A percentile compares a stretch with the other conserved stretches of the same genome.
These are phyloP conservation scores for Sinotaia quadrata DNA, from an alignment of 2,888 invertebrate genomes.

Conservation along the genomic window DNA sequence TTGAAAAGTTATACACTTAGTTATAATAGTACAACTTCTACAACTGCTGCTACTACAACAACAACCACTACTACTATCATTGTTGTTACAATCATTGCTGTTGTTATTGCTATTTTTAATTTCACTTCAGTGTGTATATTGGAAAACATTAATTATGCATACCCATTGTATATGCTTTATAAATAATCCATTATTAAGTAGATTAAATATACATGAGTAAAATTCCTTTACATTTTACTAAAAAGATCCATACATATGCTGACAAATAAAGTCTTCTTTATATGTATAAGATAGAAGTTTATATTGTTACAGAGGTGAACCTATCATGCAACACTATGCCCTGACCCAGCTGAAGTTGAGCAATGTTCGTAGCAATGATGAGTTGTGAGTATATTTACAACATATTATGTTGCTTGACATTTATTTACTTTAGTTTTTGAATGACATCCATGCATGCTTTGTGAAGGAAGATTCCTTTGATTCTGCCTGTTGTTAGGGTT, in stretches of 20 bases:
- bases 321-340: conserved; percentile 60
- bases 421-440: neutral
- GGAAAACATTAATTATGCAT: too few relatives aligned
- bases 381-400: conserved; percentile 60
- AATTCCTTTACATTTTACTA: too few relatives aligned
- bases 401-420: neutral
- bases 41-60: too few relatives aligned
- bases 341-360: conserved; percentile 65
- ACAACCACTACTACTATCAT: too few relatives aligned
- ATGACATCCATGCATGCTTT: neutral
- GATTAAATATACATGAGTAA: too few relatives aligned
- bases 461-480: neutral
- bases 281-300: neutral
- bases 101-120: too few relatives aligned
- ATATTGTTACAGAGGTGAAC: conserved; percentile 37
- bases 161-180: too few relatives aligned
- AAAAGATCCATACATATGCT: neutral
- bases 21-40: too few relatives aligned
- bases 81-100: too few relatives aligned
- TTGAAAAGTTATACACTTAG: too few relatives aligned
- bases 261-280: neutral
- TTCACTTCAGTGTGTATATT: too few relatives aligned
- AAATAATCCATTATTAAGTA: too few relatives aligned
- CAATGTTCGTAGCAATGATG: conserved; percentile 67
- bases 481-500: neutral